phyloP scores from a whole-genome alignment of 2,888 invertebrate species.

The Unio delphinus region DNA sequence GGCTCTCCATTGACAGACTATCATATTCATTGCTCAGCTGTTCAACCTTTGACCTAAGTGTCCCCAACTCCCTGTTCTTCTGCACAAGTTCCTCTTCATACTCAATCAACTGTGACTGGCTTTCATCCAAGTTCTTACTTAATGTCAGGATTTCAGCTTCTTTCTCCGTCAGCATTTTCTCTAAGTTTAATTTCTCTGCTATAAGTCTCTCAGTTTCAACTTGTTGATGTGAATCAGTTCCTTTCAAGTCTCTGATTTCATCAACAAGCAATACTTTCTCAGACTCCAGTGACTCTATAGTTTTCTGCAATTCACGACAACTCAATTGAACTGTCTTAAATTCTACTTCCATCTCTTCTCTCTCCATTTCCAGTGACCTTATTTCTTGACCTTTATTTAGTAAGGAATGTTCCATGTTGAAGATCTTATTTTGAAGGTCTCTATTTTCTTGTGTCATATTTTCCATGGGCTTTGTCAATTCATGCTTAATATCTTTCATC shows the following conservation, averaged over 20 bases:
- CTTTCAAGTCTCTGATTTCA: too few species aligned
- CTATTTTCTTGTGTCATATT: slow-evolving; percentile 18
- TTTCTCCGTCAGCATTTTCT: slow-evolving; percentile 3
- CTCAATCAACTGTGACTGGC: slow-evolving; percentile 1
- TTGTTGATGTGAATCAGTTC: background rate
- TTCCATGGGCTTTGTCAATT: slow-evolving; percentile 14
- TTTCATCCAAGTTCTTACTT: background rate
- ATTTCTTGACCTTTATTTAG: slow-evolving; percentile 12
- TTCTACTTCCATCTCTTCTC: slow-evolving; percentile 12
- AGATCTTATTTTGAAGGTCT: slow-evolving; percentile 14
- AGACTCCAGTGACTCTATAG: too few species aligned
- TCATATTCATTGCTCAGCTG: too few species aligned
- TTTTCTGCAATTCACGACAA: too few species aligned
- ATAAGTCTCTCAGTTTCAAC: slow-evolving; percentile 3
- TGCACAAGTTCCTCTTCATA: slow-evolving; percentile 5
- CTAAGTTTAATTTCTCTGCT: slow-evolving; percentile 1
- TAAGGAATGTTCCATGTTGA: slow-evolving; percentile 13
- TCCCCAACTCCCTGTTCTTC: background rate
- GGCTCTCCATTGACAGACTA: too few species aligned
- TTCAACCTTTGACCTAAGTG: background rate
- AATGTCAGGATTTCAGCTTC: slow-evolving; percentile 11
- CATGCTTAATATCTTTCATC: slow-evolving; percentile 9
- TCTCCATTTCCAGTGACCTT: slow-evolving; percentile 13
- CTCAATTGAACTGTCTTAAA: background rate
- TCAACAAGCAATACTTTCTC: too few species aligned